Base-by-base conservation (phyloP, 2,113 vertebrate species). In the Xenus cinereus region DNA sequence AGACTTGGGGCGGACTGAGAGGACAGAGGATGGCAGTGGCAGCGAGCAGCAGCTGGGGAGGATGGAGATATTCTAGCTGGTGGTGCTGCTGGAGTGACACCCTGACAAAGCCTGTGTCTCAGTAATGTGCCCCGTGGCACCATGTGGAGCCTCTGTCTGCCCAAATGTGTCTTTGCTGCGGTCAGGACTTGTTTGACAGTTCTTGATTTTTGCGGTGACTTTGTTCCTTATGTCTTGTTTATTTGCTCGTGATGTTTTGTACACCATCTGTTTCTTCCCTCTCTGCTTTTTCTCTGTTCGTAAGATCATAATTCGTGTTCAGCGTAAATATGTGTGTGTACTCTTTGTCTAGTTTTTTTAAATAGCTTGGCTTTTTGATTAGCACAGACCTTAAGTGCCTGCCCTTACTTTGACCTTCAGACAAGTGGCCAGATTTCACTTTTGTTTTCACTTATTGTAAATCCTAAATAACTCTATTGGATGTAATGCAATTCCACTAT, bases 181-280 rank as follows among this genome's bases (percentile, higher is more conserved):
- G 53, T 74, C 26, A 6, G 27, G 93, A 37, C 45, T 79, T 85
- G 50, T 86, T 90, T 95, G 94, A 95, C 90, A 94, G 67, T 57
- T 89, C 91, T 87, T 90, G 76, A 94, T 97, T 96, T 96, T 95
- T 91, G 64, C 74, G 35, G 57, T 69, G 94, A 59, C 71, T 83
- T 89, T 96, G 64, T 92, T 95, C 89, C 57, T 79, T 79, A 69
- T 75, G 85, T 75, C 88, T 96, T 96, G 77, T 96, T 95, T 96
- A 91, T 89, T 95, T 4, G 1, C 51, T 87, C 28, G 12, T 68
- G 73, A 26, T 95, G 37, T 89, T 97, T 90, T 72, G 45, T 39
- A 54, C 33, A 22, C 94, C 96, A 97, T 97, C 95, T 97, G 88
- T 96, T 97, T 97, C 89, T 89, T 90, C 79, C 57, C 53, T 75